Base-by-base conservation (phyloP, 2,888 invertebrate species). In the Drosophila neotestacea region DNA sequence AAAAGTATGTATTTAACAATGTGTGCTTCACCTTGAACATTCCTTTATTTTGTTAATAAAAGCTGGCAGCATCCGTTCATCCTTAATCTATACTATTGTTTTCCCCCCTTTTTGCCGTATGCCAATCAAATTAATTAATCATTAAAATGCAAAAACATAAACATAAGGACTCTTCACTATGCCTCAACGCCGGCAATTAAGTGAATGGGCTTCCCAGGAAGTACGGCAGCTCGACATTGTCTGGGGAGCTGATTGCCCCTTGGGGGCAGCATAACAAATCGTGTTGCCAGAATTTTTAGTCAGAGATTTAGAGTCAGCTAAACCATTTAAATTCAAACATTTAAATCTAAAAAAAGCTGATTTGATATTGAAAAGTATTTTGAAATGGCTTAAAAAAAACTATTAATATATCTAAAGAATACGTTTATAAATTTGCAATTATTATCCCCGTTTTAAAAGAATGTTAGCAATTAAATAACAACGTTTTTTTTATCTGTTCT, bases 61-160 rank as follows among this genome's bases (percentile, higher is more conserved):
- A 32, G 10, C 7, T n/a, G 22, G 32, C 9, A 32, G 22, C 22
- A 5, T 44, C 27, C n/a, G 16, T 39, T 3, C 30, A 13, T 4
- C 9, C 16, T 11, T n/a, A 11, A 7, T 47, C 47, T 36, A 36
- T 4, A 13, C 11, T 11, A 16, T 32, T 50, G 13, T 32, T 4
- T n/a, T 51, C 6, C 32, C 7, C 47, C 46, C 27, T n/a, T 44
- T 51, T 55, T 39, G 42, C 34, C 10, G 34, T 22, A n/a, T 27
- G 73, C 28, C 52, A 70, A 84, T 78, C 62, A 64, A 56, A 78
- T 84, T 63, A 84, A 75, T 78, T 78, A 81, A 75, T 67, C 75
- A 75, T 66, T 61, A 67, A 52, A 65, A 70, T 44, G 64, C 32
- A 61, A 75, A 70, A 68, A 51, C 48, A 59, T 66, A 66, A 81